These are phyloP conservation scores for Mus pahari DNA, from an alignment of 2,113 vertebrate genomes.

Conservation along the genomic window DNA sequence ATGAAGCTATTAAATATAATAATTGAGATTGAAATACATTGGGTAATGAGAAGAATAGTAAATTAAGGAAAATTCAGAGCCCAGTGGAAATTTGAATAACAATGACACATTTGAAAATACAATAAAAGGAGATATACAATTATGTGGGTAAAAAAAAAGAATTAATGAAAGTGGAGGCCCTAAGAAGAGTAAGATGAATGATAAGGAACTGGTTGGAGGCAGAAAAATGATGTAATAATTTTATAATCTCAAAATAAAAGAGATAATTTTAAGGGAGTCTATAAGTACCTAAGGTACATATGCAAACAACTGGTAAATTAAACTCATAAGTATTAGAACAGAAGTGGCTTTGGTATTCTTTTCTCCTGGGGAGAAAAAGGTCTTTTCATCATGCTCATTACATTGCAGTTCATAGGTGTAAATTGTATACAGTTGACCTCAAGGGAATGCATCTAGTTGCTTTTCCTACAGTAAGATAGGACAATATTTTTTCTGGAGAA, in stretches of 20 bases:
- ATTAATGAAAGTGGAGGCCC: not conserved
- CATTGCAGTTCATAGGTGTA: not conserved
- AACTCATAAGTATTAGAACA: not conserved
- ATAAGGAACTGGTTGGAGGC: not conserved
- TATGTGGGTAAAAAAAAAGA: not conserved
- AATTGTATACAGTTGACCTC: not conserved
- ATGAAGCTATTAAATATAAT: not conserved
- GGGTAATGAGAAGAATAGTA: not conserved
- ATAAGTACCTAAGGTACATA: not conserved
- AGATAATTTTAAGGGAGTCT: not conserved
- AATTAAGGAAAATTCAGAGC: not conserved
- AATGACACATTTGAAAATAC: not conserved
- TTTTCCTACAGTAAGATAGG: not conserved
- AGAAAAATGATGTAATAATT: not conserved
- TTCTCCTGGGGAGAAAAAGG: accelerated
- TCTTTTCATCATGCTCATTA: no score
- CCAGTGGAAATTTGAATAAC: not conserved
- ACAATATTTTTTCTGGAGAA: not conserved
- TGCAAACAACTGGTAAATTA: not conserved
- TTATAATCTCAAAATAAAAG: not conserved
- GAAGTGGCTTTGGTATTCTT: not conserved
- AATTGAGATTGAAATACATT: not conserved
- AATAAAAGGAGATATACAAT: not conserved
- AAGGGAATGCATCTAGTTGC: not conserved
- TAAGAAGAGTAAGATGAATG: not conserved